Evolutionary conservation across 2,113 vertebrate species (phyloP), one percentile per base, ranked within the genome.

Genomic region (Ptilorrhoa leucosticta): DNA sequence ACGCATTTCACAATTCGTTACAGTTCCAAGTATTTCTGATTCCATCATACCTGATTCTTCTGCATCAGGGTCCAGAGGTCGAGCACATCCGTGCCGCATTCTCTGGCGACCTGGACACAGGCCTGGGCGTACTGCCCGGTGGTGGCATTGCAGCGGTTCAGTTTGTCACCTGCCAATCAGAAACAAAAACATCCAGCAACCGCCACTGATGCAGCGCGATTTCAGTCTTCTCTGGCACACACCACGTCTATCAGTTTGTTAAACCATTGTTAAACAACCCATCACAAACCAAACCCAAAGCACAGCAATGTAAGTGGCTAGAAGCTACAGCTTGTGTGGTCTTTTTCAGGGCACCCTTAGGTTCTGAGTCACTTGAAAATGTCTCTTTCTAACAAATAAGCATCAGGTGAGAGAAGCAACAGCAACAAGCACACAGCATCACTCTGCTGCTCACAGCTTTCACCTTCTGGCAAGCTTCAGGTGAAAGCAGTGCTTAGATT

Each of bases 41-140:
- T 26, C 31, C 54, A 39, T 15, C 65, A 6, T 95, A 99, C 99
- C 98, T 98, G 96, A 8, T 98, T 96, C 91, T 98, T 97, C 83
- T 99, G 99, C 99, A 99, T 99, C 39, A 99, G 97, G 0, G 98
- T 98, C 99, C 99, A 99, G 58, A 99, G 98, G 96, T 99, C 99
- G 2, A 99, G 94, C 26, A 98, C 97, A 0, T 98, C 98, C 0
- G 97, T 97, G 7, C 98, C 98, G 9, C 98, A 99, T 63, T 98
- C 98, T 35, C 35, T 51, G 6, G 98, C 99, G 0, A 98, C 97
- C 70, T 97, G 97, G 11, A 98, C 96, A 7, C 99, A 99, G 2
- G 98, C 98, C 64, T 97, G 98, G 10, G 99, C 99, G 0, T 99
- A 99, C 53, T 99, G 97, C 9, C 99, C 99, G 0, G 97, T 97